These are phyloP conservation scores for Ranitomeya imitator DNA, from an alignment of 2,113 vertebrate genomes.

Conservation along the genomic window DNA sequence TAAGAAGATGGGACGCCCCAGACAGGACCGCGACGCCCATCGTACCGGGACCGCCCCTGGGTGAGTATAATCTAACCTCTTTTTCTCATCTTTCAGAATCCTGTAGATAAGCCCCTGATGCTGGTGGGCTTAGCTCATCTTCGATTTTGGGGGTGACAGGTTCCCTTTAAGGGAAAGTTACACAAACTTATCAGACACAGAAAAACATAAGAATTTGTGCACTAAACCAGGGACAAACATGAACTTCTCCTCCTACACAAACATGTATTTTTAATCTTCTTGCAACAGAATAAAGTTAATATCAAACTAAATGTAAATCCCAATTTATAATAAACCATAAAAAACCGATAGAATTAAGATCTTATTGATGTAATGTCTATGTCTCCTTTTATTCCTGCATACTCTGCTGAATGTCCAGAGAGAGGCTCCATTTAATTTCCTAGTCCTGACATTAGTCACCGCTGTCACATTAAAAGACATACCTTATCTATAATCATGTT, in stretches of 20 bases:
- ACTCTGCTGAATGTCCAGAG: slow-evolving; percentile 42
- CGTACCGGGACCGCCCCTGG: too few relatives aligned
- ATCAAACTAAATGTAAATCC: neutral
- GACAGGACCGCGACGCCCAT: too few relatives aligned
- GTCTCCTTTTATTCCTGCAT: slow-evolving; percentile 25
- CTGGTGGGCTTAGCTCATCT: too few relatives aligned
- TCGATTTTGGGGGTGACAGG: too few relatives aligned
- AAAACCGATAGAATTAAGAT: slow-evolving; percentile 24
- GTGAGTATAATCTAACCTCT: too few relatives aligned
- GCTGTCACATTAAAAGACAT: slow-evolving; percentile 54
- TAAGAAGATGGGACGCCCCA: too few relatives aligned
- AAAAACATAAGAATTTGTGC: neutral
- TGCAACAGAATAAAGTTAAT: neutral
- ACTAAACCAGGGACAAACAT: neutral
- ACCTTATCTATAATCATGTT: slow-evolving; percentile 60
- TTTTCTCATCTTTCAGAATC: too few relatives aligned
- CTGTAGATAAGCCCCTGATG: too few relatives aligned
- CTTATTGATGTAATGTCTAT: slow-evolving; percentile 30
- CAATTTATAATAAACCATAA: slow-evolving; percentile 32
- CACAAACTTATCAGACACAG: neutral
- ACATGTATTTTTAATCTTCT: neutral
- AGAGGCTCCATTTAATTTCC: slow-evolving; percentile 57
- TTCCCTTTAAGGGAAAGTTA: too few relatives aligned
- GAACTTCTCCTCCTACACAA: neutral
- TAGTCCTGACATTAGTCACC: slow-evolving; percentile 54